Conservation (phyloP, 2,888 invertebrate species). For the Saturnia japonica region DNA sequence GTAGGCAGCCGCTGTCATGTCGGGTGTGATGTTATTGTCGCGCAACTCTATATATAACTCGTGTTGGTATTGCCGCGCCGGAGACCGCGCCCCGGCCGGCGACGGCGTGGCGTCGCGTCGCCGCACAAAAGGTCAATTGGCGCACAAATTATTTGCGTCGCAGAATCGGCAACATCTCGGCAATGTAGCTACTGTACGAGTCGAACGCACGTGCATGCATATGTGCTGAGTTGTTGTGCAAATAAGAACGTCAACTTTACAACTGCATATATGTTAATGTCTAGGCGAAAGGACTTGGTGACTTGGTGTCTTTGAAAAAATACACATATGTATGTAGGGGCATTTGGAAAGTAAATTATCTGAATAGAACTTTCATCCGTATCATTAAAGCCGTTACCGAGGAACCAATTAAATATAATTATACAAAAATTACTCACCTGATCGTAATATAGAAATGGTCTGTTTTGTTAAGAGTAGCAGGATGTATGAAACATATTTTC, state of each 20-base stretch:
- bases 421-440: not conserved
- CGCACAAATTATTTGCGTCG: conserved; percentile 82
- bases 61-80: conserved; percentile 70
- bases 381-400: no score
- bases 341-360: no score
- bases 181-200: conserved; percentile 53
- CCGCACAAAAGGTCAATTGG: conserved; percentile 81
- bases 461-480: not conserved
- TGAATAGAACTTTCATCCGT: no score
- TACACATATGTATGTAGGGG: no score
- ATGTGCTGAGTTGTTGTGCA: conserved; percentile 15
- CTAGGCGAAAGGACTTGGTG: no score
- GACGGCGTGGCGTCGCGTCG: conserved; percentile 71
- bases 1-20: conserved; percentile 67
- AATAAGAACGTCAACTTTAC: conserved; percentile 3
- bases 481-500: not conserved
- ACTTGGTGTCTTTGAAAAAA: no score
- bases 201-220: not conserved
- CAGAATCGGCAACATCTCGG: conserved; percentile 69
- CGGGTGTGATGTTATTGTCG: conserved; percentile 78
- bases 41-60: conserved; percentile 75
- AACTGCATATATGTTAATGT: not conserved
- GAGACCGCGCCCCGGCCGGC: conserved; percentile 51
- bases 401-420: no score
- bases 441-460: not conserved